A percentile compares a stretch with the other conserved stretches of the same genome.
Evolutionary conservation across 2,113 vertebrate genomes (phyloP).

Genomic region (Bambusicola thoracicus): DNA sequence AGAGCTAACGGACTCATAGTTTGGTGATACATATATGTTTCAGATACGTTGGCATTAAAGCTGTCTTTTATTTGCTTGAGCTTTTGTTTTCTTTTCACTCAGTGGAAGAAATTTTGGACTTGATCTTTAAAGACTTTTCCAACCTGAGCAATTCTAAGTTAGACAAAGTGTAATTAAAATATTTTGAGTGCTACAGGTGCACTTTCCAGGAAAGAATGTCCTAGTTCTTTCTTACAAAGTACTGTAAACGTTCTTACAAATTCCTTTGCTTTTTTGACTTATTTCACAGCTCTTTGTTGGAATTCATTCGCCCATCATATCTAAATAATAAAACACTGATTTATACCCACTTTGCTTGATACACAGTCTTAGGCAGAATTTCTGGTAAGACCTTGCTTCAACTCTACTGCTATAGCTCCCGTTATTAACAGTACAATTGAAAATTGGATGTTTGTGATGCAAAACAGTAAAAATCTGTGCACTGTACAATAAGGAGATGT

Average conservation of each 20-base stretch:
- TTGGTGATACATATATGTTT: background rate
- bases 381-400: background rate
- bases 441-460: background rate
- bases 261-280: background rate
- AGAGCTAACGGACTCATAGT: background rate
- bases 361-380: background rate
- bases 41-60: background rate
- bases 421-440: background rate
- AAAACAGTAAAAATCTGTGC: background rate
- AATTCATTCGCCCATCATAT: background rate
- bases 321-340: background rate
- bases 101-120: background rate
- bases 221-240: background rate
- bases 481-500: background rate
- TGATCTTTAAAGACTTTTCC: too few species aligned
- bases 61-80: background rate
- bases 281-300: background rate
- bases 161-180: background rate
- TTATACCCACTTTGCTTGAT: background rate
- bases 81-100: background rate
- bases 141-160: too few species aligned
- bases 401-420: background rate
- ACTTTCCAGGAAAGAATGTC: background rate
- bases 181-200: background rate
- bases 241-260: background rate